phyloP scores from a whole-genome alignment of 2,113 vertebrate species.

The Redunca redunca region DNA sequence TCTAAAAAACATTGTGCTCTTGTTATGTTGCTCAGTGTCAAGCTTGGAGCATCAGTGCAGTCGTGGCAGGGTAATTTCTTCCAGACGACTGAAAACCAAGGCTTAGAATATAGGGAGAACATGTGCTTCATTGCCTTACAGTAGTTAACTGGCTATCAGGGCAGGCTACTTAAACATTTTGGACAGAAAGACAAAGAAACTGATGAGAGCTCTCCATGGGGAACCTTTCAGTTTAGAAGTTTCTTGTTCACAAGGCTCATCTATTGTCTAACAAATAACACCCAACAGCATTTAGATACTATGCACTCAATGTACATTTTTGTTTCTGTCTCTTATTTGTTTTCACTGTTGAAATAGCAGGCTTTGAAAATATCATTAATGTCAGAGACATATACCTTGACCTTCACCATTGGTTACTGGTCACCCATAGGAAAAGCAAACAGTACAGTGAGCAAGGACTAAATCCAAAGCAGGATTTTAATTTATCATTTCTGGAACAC shows the following conservation, averaged over 20 bases:
- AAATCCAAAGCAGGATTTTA: slow-evolving; percentile 15
- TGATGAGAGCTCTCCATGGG: neutral
- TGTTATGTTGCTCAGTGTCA: neutral
- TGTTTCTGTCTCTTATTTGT: slow-evolving; percentile 46
- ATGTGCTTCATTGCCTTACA: neutral
- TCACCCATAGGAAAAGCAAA: slow-evolving; percentile 10
- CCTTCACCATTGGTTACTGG: slow-evolving; percentile 30
- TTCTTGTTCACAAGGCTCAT: neutral
- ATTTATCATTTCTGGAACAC: slow-evolving; percentile 26
- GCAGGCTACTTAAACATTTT: neutral
- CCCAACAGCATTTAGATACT: neutral
- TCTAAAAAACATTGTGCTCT: neutral
- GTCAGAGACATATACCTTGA: slow-evolving; percentile 58
- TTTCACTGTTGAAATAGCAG: slow-evolving; percentile 55
- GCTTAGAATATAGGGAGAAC: neutral
- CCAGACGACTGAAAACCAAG: neutral
- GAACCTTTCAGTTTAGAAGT: slow-evolving; percentile 4
- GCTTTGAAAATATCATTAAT: slow-evolving; percentile 53
- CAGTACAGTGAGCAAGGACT: neutral
- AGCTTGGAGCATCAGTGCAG: neutral
- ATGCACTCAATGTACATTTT: slow-evolving; percentile 28
- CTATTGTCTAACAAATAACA: slow-evolving; percentile 2
- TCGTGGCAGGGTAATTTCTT: neutral
- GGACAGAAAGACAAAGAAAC: slow-evolving; percentile 26
- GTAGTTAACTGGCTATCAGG: neutral